phyloP scores from a whole-genome alignment of 2,797 vertebrate genomes.

The Sebastes oblongus region DNA sequence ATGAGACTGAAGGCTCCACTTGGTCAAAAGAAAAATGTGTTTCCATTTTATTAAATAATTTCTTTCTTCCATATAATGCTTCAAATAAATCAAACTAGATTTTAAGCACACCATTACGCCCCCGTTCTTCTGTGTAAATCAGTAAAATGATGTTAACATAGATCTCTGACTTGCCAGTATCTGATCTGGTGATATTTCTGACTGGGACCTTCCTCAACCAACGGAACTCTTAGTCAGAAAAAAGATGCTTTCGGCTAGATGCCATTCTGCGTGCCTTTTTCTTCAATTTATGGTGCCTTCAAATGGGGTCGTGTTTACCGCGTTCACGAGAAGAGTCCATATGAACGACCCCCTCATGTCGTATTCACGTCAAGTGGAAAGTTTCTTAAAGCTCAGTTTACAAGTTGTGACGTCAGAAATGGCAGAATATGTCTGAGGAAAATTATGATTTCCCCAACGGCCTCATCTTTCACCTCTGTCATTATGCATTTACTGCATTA shows the following conservation, averaged over 20 bases:
- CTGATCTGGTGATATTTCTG: background rate
- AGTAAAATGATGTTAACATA: background rate
- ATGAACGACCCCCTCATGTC: too few species aligned
- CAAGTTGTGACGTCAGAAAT: too few species aligned
- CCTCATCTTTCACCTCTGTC: too few species aligned
- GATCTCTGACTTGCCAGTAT: background rate
- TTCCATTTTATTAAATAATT: background rate
- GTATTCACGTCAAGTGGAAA: too few species aligned
- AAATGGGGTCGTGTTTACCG: too few species aligned
- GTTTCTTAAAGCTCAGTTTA: too few species aligned
- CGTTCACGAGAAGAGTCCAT: too few species aligned
- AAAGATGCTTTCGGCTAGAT: background rate
- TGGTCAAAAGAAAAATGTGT: background rate
- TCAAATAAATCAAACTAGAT: constrained; percentile 12
- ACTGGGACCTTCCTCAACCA: background rate
- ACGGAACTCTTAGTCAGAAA: background rate
- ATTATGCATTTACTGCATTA: too few species aligned
- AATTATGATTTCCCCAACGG: too few species aligned
- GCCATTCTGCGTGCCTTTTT: background rate
- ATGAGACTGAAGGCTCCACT: background rate
- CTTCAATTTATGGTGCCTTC: background rate
- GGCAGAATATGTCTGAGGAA: too few species aligned
- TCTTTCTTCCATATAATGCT: background rate
- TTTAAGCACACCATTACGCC: background rate
- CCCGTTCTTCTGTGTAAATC: background rate